Conservation (phyloP, 1,140 invertebrate genomes). For the Cecropterus lyciades region DNA sequence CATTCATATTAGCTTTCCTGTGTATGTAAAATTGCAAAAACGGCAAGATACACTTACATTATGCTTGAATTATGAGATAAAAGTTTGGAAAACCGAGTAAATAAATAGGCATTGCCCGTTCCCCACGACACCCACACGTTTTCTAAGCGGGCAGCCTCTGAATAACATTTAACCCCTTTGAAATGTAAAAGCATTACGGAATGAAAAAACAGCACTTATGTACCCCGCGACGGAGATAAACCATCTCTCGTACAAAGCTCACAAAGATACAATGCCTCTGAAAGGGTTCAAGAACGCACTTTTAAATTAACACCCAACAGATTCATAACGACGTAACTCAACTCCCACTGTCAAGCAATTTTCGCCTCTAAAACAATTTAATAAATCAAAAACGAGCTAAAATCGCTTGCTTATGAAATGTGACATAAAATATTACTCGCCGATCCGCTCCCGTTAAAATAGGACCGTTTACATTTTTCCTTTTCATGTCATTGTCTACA, state of each 20-base stretch:
- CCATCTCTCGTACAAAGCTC: constrained; percentile 82
- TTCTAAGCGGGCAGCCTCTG: constrained; percentile 77
- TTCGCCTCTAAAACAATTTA: constrained; percentile 40
- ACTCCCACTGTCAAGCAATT: constrained; percentile 43
- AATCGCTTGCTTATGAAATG: constrained; percentile 49
- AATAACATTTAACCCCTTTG: constrained; percentile 84
- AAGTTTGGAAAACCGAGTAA: constrained; percentile 44
- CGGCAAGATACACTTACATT: not conserved
- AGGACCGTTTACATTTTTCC: constrained; percentile 83
- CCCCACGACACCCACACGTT: constrained; percentile 76
- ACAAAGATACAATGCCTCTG: constrained; percentile 84
- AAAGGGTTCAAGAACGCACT: constrained; percentile 84
- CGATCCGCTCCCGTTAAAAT: constrained; percentile 73
- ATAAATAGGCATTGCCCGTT: constrained; percentile 57
- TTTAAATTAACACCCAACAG: constrained; percentile 78
- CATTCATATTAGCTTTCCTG: too few species aligned
- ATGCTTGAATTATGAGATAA: constrained; percentile 25
- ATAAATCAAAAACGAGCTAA: constrained; percentile 39
- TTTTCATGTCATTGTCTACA: constrained; percentile 84
- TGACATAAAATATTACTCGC: constrained; percentile 70
- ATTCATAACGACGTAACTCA: constrained; percentile 55
- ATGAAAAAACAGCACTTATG: constrained; percentile 84
- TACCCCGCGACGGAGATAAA: constrained; percentile 82
- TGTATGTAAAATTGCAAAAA: too few species aligned
- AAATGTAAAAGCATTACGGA: constrained; percentile 84